Evolutionary conservation across 2,888 invertebrate species (phyloP), one percentile per base, ranked within the genome.

Genomic region (Acheta domesticus): DNA sequence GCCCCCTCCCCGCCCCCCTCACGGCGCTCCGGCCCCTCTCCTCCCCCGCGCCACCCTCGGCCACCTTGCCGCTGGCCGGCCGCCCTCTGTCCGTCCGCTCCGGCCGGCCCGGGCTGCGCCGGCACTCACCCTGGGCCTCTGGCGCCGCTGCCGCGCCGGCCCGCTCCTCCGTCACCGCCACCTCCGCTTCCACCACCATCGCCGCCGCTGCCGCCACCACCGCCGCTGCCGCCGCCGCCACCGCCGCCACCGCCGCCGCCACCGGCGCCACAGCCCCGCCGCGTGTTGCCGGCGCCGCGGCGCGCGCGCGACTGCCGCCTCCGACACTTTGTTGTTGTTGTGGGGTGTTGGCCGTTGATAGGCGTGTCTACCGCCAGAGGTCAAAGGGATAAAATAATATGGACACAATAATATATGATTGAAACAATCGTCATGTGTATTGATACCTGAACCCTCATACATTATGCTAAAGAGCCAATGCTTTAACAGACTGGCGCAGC

Each of bases 391-490:
- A 62, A 62, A 62, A 62, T 62, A 62, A 62, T 62, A 62, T 14
- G 62, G 62, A 62, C 62, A 62, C 62, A 62, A 62, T 62, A 62
- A 62, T 62, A 62, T n/a, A 62, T 62, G 62, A 62, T 62, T 62
- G 62, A 62, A 62, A 62, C 62, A 62, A 62, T 62, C 62, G 62
- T 19, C 62, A n/a, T 62, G 62, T 36, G 62, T 62, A 62, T 62
- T n/a, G 62, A 62, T 62, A 62, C 16, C 62, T 62, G 62, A 14
- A n/a, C 62, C 62, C 62, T 19, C 62, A 19, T 62, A 62, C n/a
- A 62, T 62, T 62, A 62, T 62, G 62, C 62, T 62, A 62, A 62
- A 62, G 16, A 62, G 62, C 62, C 62, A 62, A 62, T 62, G 62
- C 62, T 62, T 62, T 19, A 62, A 62, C 62, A 62, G 62, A 62